Evolutionary conservation across 2,888 invertebrate genomes (phyloP), one percentile per base, ranked within the genome.

Genomic region (Ochropacha duplaris): DNA sequence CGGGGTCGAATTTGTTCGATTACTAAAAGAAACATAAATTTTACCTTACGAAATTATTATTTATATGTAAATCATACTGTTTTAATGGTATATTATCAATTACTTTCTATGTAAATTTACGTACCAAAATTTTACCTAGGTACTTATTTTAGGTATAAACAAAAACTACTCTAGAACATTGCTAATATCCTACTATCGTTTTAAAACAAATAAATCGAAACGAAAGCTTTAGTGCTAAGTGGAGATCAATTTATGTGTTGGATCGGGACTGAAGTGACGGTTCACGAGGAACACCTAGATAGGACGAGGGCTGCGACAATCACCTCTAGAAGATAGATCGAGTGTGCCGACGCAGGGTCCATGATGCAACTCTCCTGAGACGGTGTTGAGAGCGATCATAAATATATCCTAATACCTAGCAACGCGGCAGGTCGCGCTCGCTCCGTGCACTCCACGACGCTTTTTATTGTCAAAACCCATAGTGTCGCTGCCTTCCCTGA

Each of bases 401-500:
- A 91, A 91, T 89, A 87, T 82, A 76, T 81, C 83, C 83, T 78
- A 80, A 84, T 81, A 84, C 78, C 78, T 81, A 84, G 78, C 78
- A 65, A 76, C 81, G 78, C 79, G 81, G 80, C 81, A 78, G 81
- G 85, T 78, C 82, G 83, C 72, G 78, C 70, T 72, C 73, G 78
- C 76, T 73, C 73, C 68, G 62, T 67, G 74, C 80, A 70, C 86
- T 80, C 83, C 79, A 81, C 80, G 82, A 78, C 75, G 83, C 86
- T 83, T 90, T 91, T 92, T 90, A 91, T 89, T 90, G 90, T 90
- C 88, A 90, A 90, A 91, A 89, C 88, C 88, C 88, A 91, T 89
- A 89, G 73, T 81, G 69, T 78, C 74, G 79, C 81, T 84, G 83
- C 83, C 81, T 85, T 81, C 74, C 76, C 86, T 81, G 92, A 92